phyloP scores from a whole-genome alignment of 1,140 invertebrate species.

The Drosophila nigrodunni region DNA sequence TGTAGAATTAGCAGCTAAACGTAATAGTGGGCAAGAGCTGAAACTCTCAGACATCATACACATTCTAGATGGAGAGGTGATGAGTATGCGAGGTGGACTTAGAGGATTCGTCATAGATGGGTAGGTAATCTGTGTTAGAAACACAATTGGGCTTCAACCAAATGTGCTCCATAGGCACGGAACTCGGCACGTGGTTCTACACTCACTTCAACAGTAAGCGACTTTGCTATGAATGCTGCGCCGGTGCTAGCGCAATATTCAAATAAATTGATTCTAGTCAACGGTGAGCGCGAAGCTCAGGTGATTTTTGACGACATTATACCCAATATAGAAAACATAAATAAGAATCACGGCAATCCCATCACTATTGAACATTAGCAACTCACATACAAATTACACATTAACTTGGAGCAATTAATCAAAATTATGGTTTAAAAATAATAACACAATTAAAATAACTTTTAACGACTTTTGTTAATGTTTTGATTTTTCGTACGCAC shows the following conservation, averaged over 20 bases:
- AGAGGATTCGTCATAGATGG: conserved; percentile 54
- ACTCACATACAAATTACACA: background rate
- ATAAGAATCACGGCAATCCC: background rate
- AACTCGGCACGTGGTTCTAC: background rate
- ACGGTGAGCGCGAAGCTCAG: conserved; percentile 20
- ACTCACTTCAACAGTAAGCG: background rate
- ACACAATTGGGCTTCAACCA: background rate
- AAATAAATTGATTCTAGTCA: conserved; percentile 12
- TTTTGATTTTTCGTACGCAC: conserved; percentile 12
- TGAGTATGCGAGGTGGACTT: background rate
- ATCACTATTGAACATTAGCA: conserved; percentile 9
- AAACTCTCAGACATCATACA: conserved; percentile 25
- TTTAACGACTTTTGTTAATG: conserved; percentile 14
- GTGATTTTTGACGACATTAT: conserved; percentile 36
- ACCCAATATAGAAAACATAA: conserved; percentile 33
- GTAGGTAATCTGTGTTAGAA: conserved; percentile 8
- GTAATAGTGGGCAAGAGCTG: background rate
- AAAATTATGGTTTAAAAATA: conserved; percentile 28
- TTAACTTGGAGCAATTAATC: conserved; percentile 22
- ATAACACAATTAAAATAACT: background rate
- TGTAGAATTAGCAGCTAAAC: background rate
- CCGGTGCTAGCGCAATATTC: conserved; percentile 34
- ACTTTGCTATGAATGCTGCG: background rate
- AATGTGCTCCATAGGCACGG: background rate
- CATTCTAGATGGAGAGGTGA: conserved; percentile 23